Evolutionary conservation across 2,113 vertebrate genomes (phyloP).

Genomic region (Dasyprocta punctata): DNA sequence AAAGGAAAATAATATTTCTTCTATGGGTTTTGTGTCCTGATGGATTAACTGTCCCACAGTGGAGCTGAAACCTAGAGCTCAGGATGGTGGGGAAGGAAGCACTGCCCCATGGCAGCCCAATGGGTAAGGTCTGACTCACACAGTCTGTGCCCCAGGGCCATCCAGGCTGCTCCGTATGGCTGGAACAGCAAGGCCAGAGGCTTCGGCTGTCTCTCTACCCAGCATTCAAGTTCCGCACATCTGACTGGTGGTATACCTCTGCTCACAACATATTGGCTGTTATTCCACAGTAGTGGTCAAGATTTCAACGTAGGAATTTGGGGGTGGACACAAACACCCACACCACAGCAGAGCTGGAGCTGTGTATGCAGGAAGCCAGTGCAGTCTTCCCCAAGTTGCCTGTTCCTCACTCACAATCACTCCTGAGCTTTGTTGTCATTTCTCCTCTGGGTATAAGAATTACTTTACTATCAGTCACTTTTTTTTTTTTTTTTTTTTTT

Average conservation of each 20-base stretch:
- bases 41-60: background rate
- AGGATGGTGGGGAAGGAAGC: background rate
- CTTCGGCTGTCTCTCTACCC: background rate
- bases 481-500: background rate
- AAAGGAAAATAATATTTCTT: background rate
- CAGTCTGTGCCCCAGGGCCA: background rate
- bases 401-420: background rate
- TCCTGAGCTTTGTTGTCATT: background rate
- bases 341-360: background rate
- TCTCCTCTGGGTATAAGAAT: background rate
- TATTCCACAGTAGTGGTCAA: background rate
- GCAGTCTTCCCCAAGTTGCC: background rate
- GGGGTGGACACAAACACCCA: background rate
- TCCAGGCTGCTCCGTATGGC: background rate
- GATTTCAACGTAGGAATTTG: background rate
- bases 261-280: background rate
- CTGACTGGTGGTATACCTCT: background rate
- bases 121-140: background rate
- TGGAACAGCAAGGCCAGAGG: background rate
- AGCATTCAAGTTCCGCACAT: background rate
- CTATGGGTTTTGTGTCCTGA: background rate
- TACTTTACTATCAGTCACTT: background rate
- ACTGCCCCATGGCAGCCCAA: too few relatives aligned
- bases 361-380: background rate
- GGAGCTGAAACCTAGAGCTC: background rate